Evolutionary conservation across 2,113 vertebrate species (phyloP), one percentile per base, ranked within the genome.

Genomic region (Condylura cristata): DNA sequence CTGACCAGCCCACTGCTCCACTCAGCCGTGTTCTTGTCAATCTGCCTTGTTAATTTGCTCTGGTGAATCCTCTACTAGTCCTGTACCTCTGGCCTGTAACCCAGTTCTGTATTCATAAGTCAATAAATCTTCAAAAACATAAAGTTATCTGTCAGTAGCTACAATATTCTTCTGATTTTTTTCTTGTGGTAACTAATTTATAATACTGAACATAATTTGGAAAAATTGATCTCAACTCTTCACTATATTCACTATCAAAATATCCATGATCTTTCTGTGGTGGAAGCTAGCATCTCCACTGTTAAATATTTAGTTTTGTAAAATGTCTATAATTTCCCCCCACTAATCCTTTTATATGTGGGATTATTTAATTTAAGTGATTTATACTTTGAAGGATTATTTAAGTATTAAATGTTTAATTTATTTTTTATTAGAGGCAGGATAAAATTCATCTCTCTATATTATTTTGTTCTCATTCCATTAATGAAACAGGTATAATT

Each of bases 401-500:
- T n/a, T 4, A 41, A 79, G 17, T 72, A 4, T 81, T 75, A 76
- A 82, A 82, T 75, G 46, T 30, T 44, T 13, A 82, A 60, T 6
- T 26, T 74, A 53, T 63, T 5, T 94, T 96, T 91, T 80, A 1
- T 63, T 81, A 84, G 20, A 46, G 5, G 6, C 66, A 87, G 39
- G 91, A 68, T 91, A 70, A 81, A 89, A n/a, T 32, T 53, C 11
- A 86, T 92, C 17, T 81, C 22, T 14, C 1, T n/a, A 22, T 37
- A 39, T 51, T 22, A 39, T 82, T 8, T 75, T 66, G 85, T 74
- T 93, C 26, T 81, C 41, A 72, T 17, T 41, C 14, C 5, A 65
- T 78, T 89, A 91, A 81, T 91, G 8, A 90, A 95, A 78, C 48
- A 86, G 79, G 72, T 81, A 3, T 65, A 78, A 95, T 74, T 75